Conservation (phyloP, 1,140 invertebrate genomes). For the Thalassaphorura encarpata region DNA sequence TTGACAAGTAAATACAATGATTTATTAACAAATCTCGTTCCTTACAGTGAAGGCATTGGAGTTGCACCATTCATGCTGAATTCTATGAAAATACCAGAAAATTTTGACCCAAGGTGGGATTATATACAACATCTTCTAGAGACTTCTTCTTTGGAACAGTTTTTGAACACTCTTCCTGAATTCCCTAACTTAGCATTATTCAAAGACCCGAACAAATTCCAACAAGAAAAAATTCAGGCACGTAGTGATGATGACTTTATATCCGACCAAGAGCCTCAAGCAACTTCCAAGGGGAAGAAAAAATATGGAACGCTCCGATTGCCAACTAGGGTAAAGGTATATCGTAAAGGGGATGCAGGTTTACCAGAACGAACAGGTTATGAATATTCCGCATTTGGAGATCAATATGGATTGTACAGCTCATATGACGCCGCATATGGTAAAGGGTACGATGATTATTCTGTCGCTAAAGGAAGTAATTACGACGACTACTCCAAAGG, state of each 20-base stretch:
- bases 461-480: background rate
- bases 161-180: slow-evolving; percentile 12
- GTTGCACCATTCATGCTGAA: slow-evolving; percentile 20
- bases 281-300: background rate
- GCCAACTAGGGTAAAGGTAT: background rate
- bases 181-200: background rate
- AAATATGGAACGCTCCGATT: background rate
- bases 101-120: slow-evolving; percentile 17
- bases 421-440: slow-evolving; percentile 19
- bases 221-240: background rate
- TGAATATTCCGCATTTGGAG: slow-evolving; percentile 10
- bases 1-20: slow-evolving; percentile 22
- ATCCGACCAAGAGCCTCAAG: slow-evolving; percentile 27
- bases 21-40: slow-evolving; percentile 17
- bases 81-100: slow-evolving; percentile 17
- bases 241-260: slow-evolving; percentile 16
- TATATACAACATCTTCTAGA: slow-evolving; percentile 20
- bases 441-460: slow-evolving; percentile 20
- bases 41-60: slow-evolving; percentile 21
- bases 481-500: background rate
- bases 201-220: background rate
- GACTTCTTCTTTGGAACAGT: slow-evolving; percentile 3
- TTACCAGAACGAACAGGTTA: slow-evolving; percentile 17
- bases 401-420: slow-evolving; percentile 20
- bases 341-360: slow-evolving; percentile 2